Conservation (phyloP, 2,797 vertebrate species). For the Phoeniculus purpureus region DNA sequence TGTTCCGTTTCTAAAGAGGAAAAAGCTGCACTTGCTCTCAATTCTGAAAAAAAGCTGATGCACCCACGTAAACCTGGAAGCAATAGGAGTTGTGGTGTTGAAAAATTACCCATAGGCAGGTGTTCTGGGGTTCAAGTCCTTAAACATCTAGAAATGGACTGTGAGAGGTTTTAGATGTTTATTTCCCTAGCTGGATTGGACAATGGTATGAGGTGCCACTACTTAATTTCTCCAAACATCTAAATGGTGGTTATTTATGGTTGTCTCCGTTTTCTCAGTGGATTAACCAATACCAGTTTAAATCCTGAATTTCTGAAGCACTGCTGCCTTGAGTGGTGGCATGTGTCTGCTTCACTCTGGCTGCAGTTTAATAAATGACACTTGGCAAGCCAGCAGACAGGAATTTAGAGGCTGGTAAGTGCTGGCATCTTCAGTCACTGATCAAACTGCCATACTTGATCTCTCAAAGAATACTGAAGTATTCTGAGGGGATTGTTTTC, state of each 20-base stretch:
- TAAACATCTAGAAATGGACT: background rate
- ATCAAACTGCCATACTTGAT: background rate
- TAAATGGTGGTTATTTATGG: background rate
- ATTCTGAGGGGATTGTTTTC: background rate
- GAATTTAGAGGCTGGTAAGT: background rate
- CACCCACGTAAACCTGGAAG: background rate
- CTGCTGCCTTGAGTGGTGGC: background rate
- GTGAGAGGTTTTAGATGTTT: background rate
- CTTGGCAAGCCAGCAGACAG: background rate
- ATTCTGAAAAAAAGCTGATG: background rate
- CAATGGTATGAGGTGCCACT: background rate
- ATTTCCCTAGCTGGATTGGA: background rate
- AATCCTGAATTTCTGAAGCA: background rate
- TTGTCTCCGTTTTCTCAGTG: background rate
- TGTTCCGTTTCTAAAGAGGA: background rate
- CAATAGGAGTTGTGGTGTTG: background rate
- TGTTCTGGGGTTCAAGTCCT: background rate
- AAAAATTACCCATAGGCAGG: background rate
- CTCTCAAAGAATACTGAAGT: background rate
- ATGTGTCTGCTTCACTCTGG: background rate
- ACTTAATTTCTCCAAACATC: background rate
- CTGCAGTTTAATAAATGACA: background rate
- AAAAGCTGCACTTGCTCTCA: background rate
- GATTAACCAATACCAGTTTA: background rate
- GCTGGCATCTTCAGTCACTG: background rate